Evolutionary conservation across 2,888 invertebrate genomes (phyloP), one percentile per base, ranked within the genome.

Genomic region (Hypena proboscidalis): DNA sequence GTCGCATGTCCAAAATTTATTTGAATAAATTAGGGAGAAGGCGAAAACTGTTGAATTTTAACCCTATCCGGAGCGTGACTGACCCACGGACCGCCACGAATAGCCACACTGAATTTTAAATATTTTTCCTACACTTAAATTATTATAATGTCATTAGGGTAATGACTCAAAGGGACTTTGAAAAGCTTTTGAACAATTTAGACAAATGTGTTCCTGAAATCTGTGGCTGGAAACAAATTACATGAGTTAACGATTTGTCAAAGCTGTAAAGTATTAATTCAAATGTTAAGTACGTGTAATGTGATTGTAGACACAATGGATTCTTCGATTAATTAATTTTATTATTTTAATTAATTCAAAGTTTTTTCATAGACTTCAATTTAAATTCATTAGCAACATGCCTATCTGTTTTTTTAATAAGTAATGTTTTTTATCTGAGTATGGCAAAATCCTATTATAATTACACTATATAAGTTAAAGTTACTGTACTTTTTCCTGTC

Each of bases 11-110:
- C 79, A 69, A 86, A 87, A 84, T 86, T 81, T 82, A 82, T 80
- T 85, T 80, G 86, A 86, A 88, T 89, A 89, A 85, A 86, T 87
- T 86, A 85, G 67, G 66, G 66, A 55, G 66, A 49, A 71, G 73
- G 80, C 75, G 79, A 75, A 75, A 81, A 83, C 80, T 76, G 84
- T 81, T 84, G 85, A 85, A 88, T 85, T 85, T 85, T 85, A 80
- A 82, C 81, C 80, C 77, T 67, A 67, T 74, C 67, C 66, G 50
- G 74, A 43, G 70, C 77, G 80, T 75, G 78, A 75, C 74, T 54
- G 61, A 22, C 61, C 58, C 52, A 21, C 37, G 52, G 48, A 33
- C 20, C 32, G 36, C 41, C 32, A 45, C 68, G 51, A 62, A 37
- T 31, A 40, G 50, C 39, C 36, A 54, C 58, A 51, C 47, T 50